phyloP scores from a whole-genome alignment of 2,797 vertebrate genomes.

The Eupleurogrammus muticus region DNA sequence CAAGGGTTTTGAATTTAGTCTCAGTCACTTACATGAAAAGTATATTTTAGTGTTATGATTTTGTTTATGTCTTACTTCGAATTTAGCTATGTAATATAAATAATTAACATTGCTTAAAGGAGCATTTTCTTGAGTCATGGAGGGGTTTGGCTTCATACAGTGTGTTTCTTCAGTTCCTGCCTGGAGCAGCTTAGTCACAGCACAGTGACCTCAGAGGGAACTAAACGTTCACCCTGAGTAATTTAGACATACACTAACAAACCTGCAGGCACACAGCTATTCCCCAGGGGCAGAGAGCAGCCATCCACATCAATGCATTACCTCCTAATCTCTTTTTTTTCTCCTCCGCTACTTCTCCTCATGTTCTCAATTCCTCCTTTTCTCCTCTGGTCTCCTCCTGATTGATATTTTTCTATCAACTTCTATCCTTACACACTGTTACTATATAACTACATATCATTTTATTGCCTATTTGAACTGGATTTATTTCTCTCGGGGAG shows the following conservation, averaged over 20 bases:
- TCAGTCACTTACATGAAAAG: too few relatives aligned
- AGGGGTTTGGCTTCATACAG: background rate
- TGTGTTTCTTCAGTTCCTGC: background rate
- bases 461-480: too few relatives aligned
- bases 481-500: too few relatives aligned
- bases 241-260: conserved; percentile 6
- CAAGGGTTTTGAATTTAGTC: too few relatives aligned
- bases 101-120: too few relatives aligned
- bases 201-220: conserved; percentile 40
- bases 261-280: background rate
- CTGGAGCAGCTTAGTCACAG: conserved; percentile 37
- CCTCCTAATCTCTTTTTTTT: conserved; percentile 44
- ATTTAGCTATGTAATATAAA: too few relatives aligned
- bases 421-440: too few relatives aligned
- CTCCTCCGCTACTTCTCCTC: background rate
- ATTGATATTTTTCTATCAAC: too few relatives aligned
- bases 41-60: too few relatives aligned
- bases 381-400: background rate
- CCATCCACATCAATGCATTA: conserved; percentile 37
- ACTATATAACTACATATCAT: too few relatives aligned
- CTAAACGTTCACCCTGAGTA: conserved; percentile 30
- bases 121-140: too few relatives aligned
- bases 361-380: background rate
- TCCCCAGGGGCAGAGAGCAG: conserved; percentile 3
- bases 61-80: too few relatives aligned